Base-by-base conservation (phyloP, 2,113 vertebrate genomes). In the Antennarius striatus region DNA sequence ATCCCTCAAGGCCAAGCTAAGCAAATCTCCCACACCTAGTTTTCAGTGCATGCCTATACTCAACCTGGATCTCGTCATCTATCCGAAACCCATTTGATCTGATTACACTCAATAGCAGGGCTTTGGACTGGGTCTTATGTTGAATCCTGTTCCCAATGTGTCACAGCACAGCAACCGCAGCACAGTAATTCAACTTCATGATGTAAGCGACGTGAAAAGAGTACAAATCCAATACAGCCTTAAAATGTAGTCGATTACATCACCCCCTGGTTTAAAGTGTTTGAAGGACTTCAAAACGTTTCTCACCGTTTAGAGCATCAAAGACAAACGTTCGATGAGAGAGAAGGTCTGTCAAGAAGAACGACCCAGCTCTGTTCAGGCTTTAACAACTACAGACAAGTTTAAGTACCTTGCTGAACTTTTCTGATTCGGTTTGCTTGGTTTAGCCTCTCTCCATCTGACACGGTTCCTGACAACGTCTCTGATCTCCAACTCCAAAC, bases 401-500 rank as follows among this genome's bases (percentile, higher is more conserved):
- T 29, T 0, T 1, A 36, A 48, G 5, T 78, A 91, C 90, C 89
- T 85, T 84, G 15, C 45, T 36, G 72, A 71, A 82, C 66, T 80
- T 79, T 16, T 32, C 15, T 63, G 70, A 57, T 75, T 64, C 84
- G 13, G 66, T 51, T 63, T 61, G 30, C 50, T 11, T n/a, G 62
- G 10, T 84, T 86, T 64, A 82, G 13, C 79, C 77, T 70, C 89
- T 88, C 68, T 85, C 86, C 90, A 90, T 90, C 84, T 58, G 79
- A 82, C 81, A 61, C 56, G 66, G 75, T 70, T 63, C 66, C 60
- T 56, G 10, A 63, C 53, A 64, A 68, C 67, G 56, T 54, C 58
- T 43, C 75, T 71, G 40, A 15, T 68, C 60, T 49, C 48, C 72
- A 42, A 52, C 74, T 68, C 68, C 83, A 87, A 88, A 88, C 75